phyloP scores from a whole-genome alignment of 2,113 vertebrate species.

The Stegastes partitus region DNA sequence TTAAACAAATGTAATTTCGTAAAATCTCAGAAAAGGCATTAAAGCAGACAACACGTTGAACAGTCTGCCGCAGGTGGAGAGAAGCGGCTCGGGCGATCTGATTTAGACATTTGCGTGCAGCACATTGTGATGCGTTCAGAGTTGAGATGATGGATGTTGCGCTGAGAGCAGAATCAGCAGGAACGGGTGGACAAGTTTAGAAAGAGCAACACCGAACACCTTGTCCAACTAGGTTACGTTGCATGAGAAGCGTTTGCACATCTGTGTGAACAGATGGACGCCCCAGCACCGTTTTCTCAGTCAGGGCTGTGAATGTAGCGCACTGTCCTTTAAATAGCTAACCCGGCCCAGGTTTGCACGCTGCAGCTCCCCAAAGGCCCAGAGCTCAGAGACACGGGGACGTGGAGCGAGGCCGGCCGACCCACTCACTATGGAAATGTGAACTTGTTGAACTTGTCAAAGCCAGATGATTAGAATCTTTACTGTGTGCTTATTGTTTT shows the following conservation, averaged over 20 bases:
- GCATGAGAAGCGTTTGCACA: conserved; percentile 24
- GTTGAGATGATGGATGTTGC: not conserved
- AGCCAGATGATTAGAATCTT: not conserved
- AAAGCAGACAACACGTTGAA: not conserved
- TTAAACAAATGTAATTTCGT: conserved; percentile 23
- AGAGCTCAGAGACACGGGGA: conserved; percentile 17
- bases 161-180: not conserved
- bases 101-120: not conserved
- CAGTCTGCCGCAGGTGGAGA: not conserved
- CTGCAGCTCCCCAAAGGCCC: conserved; percentile 54
- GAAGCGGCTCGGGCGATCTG: not conserved
- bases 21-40: not conserved
- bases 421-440: conserved; percentile 30
- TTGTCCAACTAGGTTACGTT: conserved; percentile 38
- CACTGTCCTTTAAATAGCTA: conserved; percentile 70
- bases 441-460: conserved; percentile 25
- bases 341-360: conserved; percentile 51
- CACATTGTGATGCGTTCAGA: not conserved
- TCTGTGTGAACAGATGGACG: conserved; percentile 62
- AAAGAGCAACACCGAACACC: conserved; percentile 11
- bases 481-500: not conserved
- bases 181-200: not conserved
- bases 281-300: conserved; percentile 29
- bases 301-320: conserved; percentile 53
- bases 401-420: conserved; percentile 20